These are phyloP conservation scores for Nesometra sesokonis DNA, from an alignment of 35 echinoderm and acorn worm species.

Conservation along the genomic window DNA sequence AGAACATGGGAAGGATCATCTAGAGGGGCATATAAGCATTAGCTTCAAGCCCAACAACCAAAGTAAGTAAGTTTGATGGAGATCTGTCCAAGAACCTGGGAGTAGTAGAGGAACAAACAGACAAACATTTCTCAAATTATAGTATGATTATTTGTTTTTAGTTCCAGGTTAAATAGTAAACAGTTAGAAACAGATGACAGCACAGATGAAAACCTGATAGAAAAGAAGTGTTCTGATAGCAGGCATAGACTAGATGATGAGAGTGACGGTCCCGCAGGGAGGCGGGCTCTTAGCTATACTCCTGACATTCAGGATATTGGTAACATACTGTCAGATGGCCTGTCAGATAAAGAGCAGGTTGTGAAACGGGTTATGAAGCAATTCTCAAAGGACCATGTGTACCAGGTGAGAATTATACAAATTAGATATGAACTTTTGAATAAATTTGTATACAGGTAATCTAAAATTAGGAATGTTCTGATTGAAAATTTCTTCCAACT, in stretches of 20 bases:
- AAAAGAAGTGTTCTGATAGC: slow-evolving; percentile 27
- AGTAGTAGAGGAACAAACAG: too few relatives aligned
- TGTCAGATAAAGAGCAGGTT: slow-evolving; percentile 78
- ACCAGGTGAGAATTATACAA: slow-evolving; percentile 44
- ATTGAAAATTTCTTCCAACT: too few relatives aligned
- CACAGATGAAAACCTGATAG: slow-evolving; percentile 59
- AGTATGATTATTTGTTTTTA: slow-evolving; percentile 16
- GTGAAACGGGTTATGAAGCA: slow-evolving; percentile 74
- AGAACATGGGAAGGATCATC: too few relatives aligned
- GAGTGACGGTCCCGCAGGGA: slow-evolving; percentile 26
- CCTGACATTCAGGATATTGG: slow-evolving; percentile 29
- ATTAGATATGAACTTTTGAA: neutral
- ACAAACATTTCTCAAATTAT: neutral
- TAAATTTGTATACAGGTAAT: neutral
- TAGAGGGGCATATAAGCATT: too few relatives aligned
- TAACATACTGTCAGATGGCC: slow-evolving; percentile 54
- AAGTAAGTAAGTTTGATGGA: too few relatives aligned
- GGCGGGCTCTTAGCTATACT: slow-evolving; percentile 13
- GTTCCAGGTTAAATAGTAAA: slow-evolving; percentile 35
- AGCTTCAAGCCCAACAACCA: too few relatives aligned
- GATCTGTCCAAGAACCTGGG: too few relatives aligned
- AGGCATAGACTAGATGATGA: slow-evolving; percentile 15
- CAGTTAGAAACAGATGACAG: slow-evolving; percentile 28
- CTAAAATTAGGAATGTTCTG: too few relatives aligned
- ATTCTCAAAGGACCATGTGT: slow-evolving; percentile 72